phyloP scores from a whole-genome alignment of 2,888 invertebrate species.

The Trissolcus japonicus region DNA sequence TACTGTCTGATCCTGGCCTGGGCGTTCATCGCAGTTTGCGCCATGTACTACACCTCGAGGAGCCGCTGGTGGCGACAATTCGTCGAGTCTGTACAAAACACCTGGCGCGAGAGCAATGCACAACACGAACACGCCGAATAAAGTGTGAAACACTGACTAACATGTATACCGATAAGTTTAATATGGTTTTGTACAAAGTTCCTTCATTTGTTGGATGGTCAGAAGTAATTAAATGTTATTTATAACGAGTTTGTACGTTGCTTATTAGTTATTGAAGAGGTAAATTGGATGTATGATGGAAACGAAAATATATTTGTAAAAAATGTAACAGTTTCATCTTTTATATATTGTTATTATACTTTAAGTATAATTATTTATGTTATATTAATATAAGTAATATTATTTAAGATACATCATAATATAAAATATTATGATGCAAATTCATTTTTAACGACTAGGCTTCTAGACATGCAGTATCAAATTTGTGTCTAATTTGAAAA shows the following conservation, averaged over 20 bases:
- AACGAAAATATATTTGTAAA: constrained; percentile 36
- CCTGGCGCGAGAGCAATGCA: constrained; percentile 92
- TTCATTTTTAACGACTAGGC: background rate
- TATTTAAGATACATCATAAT: too few relatives aligned
- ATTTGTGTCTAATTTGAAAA: too few relatives aligned
- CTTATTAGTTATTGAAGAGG: background rate
- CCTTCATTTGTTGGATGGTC: constrained; percentile 6
- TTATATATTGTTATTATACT: too few relatives aligned
- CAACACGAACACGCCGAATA: constrained; percentile 87
- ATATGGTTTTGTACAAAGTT: constrained; percentile 44
- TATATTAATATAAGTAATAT: too few relatives aligned
- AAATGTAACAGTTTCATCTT: too few relatives aligned
- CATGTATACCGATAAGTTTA: background rate
- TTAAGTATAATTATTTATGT: too few relatives aligned
- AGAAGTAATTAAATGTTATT: constrained; percentile 12
- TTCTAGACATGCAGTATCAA: too few relatives aligned
- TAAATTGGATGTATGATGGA: too few relatives aligned
- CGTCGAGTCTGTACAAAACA: constrained; percentile 88
- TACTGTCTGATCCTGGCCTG: constrained; percentile 89
- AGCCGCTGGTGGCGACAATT: constrained; percentile 87
- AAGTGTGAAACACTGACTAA: constrained; percentile 34
- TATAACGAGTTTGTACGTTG: constrained; percentile 28
- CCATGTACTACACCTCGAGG: constrained; percentile 85
- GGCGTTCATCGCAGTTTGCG: constrained; percentile 87
- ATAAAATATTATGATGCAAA: background rate